A percentile compares a stretch with the other conserved stretches of the same genome.
Evolutionary conservation across 2,888 invertebrate species (phyloP).

Genomic region (Willowsia nigromaculata): DNA sequence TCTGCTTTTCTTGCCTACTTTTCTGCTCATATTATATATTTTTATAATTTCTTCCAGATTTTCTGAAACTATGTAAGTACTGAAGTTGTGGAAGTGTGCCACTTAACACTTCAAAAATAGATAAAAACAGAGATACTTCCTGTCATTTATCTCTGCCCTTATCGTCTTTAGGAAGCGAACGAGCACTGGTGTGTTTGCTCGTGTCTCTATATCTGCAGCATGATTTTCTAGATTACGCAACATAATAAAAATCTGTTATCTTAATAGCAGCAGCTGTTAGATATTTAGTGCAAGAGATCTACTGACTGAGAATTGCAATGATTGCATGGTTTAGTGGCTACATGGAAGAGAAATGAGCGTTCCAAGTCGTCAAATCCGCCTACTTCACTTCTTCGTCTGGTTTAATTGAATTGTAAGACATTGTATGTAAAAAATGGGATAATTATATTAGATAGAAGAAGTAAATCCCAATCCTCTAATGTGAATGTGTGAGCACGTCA

Average conservation of each 20-base stretch:
- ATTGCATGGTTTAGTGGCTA: no score
- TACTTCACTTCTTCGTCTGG: background rate
- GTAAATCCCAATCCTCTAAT: no score
- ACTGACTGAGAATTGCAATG: no score
- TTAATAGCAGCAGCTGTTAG: no score
- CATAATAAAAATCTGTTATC: no score
- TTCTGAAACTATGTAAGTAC: background rate
- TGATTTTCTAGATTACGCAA: no score
- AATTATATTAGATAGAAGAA: background rate
- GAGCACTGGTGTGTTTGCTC: no score
- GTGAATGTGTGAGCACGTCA: no score
- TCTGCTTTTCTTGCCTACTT: background rate
- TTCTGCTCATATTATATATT: background rate
- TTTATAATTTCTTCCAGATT: background rate
- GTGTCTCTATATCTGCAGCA: no score
- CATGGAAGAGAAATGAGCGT: no score
- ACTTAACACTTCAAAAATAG: constrained; percentile 51
- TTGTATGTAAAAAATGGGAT: background rate
- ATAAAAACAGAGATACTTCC: constrained; percentile 56
- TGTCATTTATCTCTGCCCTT: constrained; percentile 38
- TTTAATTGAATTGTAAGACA: background rate
- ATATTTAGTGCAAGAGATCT: no score
- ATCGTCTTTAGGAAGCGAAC: no score
- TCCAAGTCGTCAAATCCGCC: background rate
- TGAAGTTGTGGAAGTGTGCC: constrained; percentile 40